These are phyloP conservation scores for Myotis planiceps DNA, from an alignment of 2,797 vertebrate genomes.

Conservation along the genomic window DNA sequence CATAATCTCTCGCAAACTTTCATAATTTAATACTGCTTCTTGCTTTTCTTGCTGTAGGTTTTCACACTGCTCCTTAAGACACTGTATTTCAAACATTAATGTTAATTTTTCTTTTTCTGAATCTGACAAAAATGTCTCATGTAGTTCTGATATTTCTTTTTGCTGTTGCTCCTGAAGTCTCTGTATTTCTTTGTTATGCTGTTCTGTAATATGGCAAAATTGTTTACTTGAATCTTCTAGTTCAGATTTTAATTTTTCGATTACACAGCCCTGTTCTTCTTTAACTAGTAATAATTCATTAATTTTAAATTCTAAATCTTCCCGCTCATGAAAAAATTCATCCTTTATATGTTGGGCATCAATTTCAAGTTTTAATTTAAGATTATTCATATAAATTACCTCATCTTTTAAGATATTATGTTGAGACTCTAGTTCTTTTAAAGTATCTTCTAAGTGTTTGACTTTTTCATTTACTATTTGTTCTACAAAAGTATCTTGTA, in stretches of 20 bases:
- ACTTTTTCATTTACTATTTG: slow-evolving; percentile 84
- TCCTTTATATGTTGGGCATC: slow-evolving; percentile 91
- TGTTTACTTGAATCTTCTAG: slow-evolving; percentile 81
- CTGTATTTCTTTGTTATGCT: slow-evolving; percentile 82
- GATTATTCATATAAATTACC: slow-evolving; percentile 93
- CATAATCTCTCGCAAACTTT: slow-evolving; percentile 90
- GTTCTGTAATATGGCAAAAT: slow-evolving; percentile 66
- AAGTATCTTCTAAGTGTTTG: slow-evolving; percentile 84
- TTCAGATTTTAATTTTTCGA: slow-evolving; percentile 87
- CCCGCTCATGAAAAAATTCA: slow-evolving; percentile 94
- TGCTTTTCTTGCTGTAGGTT: slow-evolving; percentile 90
- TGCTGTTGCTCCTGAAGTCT: slow-evolving; percentile 83
- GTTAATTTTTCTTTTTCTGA: slow-evolving; percentile 86
- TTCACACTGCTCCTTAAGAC: slow-evolving; percentile 88
- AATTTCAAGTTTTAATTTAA: slow-evolving; percentile 94
- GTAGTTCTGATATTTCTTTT: slow-evolving; percentile 85
- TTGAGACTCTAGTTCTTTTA: slow-evolving; percentile 93
- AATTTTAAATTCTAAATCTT: slow-evolving; percentile 98
- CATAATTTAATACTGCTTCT: slow-evolving; percentile 89
- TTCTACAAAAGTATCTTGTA: slow-evolving; percentile 49
- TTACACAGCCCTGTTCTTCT: slow-evolving; percentile 88
- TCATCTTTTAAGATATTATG: slow-evolving; percentile 95
- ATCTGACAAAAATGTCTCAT: slow-evolving; percentile 80
- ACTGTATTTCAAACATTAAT: slow-evolving; percentile 85
- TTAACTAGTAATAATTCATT: slow-evolving; percentile 94